Percentiles rank a stretch among this genome's conserved stretches.
Conservation (phyloP, 2,797 vertebrate species). For the Helicolenus hilgendorfi region DNA sequence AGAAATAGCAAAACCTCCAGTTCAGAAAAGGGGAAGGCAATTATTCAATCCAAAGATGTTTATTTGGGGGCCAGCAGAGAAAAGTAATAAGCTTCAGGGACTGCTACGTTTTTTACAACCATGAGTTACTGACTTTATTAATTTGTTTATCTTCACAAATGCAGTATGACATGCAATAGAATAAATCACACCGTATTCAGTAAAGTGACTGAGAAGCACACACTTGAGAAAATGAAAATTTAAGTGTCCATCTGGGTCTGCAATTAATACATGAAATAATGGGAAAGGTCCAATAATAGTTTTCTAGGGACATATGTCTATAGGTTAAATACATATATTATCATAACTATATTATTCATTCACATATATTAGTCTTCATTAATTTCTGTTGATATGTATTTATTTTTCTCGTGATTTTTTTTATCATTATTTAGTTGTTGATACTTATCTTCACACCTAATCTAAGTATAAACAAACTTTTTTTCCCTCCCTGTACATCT, state of each 20-base stretch:
- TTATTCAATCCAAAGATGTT: neutral
- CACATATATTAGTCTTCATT: no score
- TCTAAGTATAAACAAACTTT: no score
- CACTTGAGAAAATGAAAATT: neutral
- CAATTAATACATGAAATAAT: neutral
- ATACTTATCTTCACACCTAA: no score
- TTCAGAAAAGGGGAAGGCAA: neutral
- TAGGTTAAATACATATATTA: neutral
- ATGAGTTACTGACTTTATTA: neutral
- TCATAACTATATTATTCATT: neutral
- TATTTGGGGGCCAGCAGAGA: neutral
- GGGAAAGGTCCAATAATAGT: neutral
- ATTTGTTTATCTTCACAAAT: neutral
- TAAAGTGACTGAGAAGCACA: neutral
- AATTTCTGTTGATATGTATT: no score
- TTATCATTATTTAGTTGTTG: no score
- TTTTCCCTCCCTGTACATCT: no score
- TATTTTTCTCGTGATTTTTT: no score
- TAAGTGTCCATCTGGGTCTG: neutral
- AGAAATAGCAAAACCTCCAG: neutral
- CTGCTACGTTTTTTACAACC: neutral
- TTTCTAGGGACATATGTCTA: neutral
- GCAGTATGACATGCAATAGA: neutral
- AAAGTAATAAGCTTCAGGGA: neutral
- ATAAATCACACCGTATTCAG: neutral